Evolutionary conservation across 1,140 invertebrate species (phyloP), one percentile per base, ranked within the genome.

Genomic region (Limonius californicus): DNA sequence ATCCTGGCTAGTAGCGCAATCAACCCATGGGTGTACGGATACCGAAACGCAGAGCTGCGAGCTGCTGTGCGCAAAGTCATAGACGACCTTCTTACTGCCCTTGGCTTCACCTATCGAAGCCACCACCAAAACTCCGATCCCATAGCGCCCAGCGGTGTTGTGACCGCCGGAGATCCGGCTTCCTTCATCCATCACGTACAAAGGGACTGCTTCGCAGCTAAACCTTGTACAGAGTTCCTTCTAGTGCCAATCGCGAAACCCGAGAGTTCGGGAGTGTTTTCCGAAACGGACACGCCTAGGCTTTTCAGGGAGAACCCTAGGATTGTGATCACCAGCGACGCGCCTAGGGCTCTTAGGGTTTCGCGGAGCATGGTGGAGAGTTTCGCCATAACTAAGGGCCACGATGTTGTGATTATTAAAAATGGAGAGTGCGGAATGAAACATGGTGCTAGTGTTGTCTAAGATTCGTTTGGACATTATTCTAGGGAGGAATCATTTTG

Each of bases 21-120:
- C 12, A 87, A 88, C 68, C 86, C 86, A 0, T 87, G 85, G 85
- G 79, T 88, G 8, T 88, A 88, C 67, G 85, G 85, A 0, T 88
- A 84, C 70, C 80, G 85, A 59, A 86, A 85, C 62, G 80, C 82
- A 0, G 85, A 88, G 67, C 82, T 88, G 68, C 78, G 85, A 15
- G 69, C 80, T 0, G 85, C 84, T 2, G 85, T 85, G 1, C 77
- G 81, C 1, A 79, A 82, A 50, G 82, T 86, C 4, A 72, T 84
- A 0, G 82, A 83, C 54, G 79, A 81, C 32, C 42, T 82, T 3
- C 72, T 82, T 0, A 73, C 74, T 0, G 61, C 77, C 1, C 71
- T 82, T 14, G 79, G 80, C 0, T 75, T 82, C 18, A 78, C 74
- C 42, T 72, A 72, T 63, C 70, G 71, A 14, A 72, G 72, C 32